Evolutionary conservation across 2,797 vertebrate species (phyloP).

Genomic region (Leptodactylus fallax): DNA sequence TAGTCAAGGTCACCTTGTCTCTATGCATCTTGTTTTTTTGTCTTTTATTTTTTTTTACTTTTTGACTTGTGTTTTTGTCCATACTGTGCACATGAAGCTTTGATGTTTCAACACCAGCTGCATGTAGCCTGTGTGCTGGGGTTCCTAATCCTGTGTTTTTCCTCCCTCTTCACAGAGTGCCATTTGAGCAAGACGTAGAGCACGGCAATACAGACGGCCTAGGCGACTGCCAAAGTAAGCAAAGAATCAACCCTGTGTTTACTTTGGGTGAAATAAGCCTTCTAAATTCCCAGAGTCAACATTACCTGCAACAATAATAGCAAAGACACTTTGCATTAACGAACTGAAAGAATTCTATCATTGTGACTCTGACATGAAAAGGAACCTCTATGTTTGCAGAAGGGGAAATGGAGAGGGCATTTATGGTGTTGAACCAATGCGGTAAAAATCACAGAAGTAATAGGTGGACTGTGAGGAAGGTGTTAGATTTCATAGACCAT

Average conservation of each 20-base stretch:
- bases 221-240: slow-evolving; percentile 99
- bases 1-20: background rate
- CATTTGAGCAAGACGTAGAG: slow-evolving; percentile 97
- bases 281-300: slow-evolving; percentile 67
- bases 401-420: slow-evolving; percentile 48
- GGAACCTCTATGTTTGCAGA: background rate
- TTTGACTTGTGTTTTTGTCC: slow-evolving; percentile 21
- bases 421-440: slow-evolving; percentile 21
- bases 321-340: slow-evolving; percentile 59
- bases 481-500: slow-evolving; percentile 45
- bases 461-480: slow-evolving; percentile 41
- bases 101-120: slow-evolving; percentile 52
- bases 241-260: slow-evolving; percentile 73
- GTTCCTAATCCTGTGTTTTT: slow-evolving; percentile 82
- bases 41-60: slow-evolving; percentile 6
- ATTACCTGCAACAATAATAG: slow-evolving; percentile 64
- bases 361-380: slow-evolving; percentile 56
- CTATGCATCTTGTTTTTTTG: background rate
- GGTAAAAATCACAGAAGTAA: slow-evolving; percentile 45
- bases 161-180: slow-evolving; percentile 82
- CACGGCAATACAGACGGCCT: slow-evolving; percentile 97
- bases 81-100: slow-evolving; percentile 18
- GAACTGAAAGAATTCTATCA: slow-evolving; percentile 57
- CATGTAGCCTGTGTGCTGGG: slow-evolving; percentile 62
- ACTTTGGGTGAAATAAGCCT: slow-evolving; percentile 72